Evolutionary conservation across 2,888 invertebrate species (phyloP).

Genomic region (Meloe dianella): DNA sequence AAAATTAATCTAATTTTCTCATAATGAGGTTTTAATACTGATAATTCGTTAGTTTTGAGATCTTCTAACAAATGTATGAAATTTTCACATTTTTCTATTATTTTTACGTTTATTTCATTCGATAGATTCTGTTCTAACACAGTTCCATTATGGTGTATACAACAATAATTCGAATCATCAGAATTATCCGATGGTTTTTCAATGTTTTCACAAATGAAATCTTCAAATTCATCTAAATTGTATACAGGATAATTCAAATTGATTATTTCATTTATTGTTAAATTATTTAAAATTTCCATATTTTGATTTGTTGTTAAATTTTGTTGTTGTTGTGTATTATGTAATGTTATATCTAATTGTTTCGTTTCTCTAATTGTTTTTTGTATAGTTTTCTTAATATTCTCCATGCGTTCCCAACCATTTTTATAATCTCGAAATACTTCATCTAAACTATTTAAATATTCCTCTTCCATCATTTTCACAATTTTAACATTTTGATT

Average conservation of each 20-base stretch:
- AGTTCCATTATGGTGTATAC: not conserved
- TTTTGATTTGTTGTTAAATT: not conserved
- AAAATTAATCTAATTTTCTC: not conserved
- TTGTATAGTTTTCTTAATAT: slow-evolving; percentile 39
- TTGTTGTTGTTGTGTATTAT: slow-evolving; percentile 7
- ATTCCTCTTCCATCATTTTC: slow-evolving; percentile 48
- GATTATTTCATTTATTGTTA: not conserved
- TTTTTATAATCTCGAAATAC: slow-evolving; percentile 28
- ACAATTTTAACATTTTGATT: slow-evolving; percentile 41
- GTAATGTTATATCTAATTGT: slow-evolving; percentile 34
- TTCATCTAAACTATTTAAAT: slow-evolving; percentile 44
- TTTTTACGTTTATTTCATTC: not conserved
- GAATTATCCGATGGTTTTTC: not conserved
- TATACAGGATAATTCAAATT: slow-evolving; percentile 14
- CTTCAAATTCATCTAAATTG: slow-evolving; percentile 30
- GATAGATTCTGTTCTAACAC: not conserved
- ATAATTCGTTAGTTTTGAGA: not conserved
- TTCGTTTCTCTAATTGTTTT: slow-evolving; percentile 32
- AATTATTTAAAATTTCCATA: not conserved
- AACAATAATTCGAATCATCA: not conserved
- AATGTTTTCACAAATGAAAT: slow-evolving; percentile 30
- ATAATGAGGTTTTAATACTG: not conserved
- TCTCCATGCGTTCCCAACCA: slow-evolving; percentile 44
- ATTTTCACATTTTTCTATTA: slow-evolving; percentile 18
- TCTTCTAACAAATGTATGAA: not conserved